phyloP scores from a whole-genome alignment of 1,140 invertebrate genomes.

The Achatina immaculata region DNA sequence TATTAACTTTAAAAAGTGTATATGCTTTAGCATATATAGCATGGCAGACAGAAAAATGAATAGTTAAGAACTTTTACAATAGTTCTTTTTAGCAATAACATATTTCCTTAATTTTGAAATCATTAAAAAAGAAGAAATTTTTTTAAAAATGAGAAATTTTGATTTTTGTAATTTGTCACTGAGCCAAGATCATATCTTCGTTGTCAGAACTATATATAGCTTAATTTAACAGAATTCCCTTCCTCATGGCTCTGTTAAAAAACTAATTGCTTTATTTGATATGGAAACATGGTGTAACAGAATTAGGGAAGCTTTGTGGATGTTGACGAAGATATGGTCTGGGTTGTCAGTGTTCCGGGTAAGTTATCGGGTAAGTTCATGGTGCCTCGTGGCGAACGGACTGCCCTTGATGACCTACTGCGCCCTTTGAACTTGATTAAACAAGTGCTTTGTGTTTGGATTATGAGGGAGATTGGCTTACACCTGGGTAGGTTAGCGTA shows the following conservation, averaged over 20 bases:
- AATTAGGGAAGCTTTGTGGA: too few relatives aligned
- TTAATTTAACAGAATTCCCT: neutral
- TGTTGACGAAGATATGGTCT: constrained; percentile 14
- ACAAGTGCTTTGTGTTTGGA: constrained; percentile 23
- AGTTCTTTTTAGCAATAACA: too few relatives aligned
- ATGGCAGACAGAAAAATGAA: too few relatives aligned
- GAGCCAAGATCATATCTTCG: constrained; percentile 1
- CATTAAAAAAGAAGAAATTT: neutral
- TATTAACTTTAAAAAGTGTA: too few relatives aligned
- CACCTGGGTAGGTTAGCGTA: constrained; percentile 37
- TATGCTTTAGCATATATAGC: too few relatives aligned
- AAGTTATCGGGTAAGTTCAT: constrained; percentile 38
- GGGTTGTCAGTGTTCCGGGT: constrained; percentile 23
- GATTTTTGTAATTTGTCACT: neutral
- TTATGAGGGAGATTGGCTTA: constrained; percentile 16
- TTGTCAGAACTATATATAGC: too few relatives aligned
- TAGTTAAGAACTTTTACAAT: too few relatives aligned
- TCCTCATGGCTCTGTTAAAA: too few relatives aligned
- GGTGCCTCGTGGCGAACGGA: constrained; percentile 36
- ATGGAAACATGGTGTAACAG: too few relatives aligned
- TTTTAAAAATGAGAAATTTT: neutral
- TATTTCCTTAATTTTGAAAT: too few relatives aligned
- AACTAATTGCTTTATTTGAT: too few relatives aligned
- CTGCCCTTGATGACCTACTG: constrained; percentile 36
- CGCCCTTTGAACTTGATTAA: constrained; percentile 20